phyloP scores from a whole-genome alignment of 2,113 vertebrate genomes.

The Nettapus auritus region DNA sequence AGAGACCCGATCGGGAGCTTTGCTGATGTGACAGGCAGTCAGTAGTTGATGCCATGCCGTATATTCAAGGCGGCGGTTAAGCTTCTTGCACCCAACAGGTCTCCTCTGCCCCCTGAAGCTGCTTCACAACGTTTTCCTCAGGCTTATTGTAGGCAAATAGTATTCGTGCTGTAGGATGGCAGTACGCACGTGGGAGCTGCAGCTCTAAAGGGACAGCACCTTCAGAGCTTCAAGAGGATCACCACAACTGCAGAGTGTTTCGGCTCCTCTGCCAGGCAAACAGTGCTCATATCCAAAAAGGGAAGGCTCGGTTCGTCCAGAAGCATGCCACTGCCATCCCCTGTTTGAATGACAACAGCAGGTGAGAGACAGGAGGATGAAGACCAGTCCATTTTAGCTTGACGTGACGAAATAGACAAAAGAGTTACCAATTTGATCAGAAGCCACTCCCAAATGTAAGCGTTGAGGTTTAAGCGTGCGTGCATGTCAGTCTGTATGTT shows the following conservation, averaged over 20 bases:
- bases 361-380: not conserved
- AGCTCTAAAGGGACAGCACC: rapidly evolving
- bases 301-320: not conserved
- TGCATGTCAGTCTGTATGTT: not conserved
- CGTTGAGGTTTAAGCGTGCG: not conserved
- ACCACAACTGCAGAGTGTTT: not conserved
- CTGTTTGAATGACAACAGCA: not conserved
- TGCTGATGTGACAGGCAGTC: not conserved
- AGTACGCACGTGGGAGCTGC: not conserved
- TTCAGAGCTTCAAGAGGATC: not conserved
- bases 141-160: not conserved
- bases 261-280: not conserved
- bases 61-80: not conserved
- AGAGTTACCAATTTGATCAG: not conserved
- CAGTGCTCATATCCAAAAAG: not conserved
- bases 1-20: not conserved
- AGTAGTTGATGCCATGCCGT: not conserved
- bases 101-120: not conserved
- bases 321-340: not conserved
- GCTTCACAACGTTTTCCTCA: not conserved
- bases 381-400: not conserved
- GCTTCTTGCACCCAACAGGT: not conserved
- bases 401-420: not conserved
- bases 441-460: not conserved
- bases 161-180: not conserved